phyloP scores from a whole-genome alignment of 2,888 invertebrate genomes.

The Octonoba sinensis region DNA sequence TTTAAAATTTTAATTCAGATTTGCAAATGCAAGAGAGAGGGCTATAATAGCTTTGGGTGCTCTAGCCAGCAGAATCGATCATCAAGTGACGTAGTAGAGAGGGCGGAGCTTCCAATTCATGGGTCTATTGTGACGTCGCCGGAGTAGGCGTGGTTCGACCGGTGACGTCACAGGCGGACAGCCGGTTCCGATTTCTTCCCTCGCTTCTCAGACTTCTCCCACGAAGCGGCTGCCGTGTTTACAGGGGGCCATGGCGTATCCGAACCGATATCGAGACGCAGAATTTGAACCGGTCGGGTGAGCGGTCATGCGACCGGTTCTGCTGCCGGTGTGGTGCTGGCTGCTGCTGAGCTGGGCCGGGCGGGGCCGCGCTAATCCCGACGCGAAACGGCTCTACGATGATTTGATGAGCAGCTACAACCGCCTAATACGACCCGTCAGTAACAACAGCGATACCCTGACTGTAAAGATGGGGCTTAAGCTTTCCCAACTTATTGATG shows the following conservation, averaged over 20 bases:
- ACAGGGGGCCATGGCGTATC: neutral
- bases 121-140: neutral
- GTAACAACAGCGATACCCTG: conserved; percentile 84
- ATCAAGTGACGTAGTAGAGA: no score
- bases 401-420: conserved; percentile 86
- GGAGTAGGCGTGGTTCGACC: neutral
- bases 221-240: conserved; percentile 8
- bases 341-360: conserved; percentile 60
- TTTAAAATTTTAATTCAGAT: no score
- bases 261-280: neutral
- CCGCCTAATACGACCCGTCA: conserved; percentile 65
- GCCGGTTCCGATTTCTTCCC: neutral
- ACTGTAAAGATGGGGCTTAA: conserved; percentile 92
- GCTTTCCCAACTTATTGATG: conserved; percentile 88
- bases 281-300: no score
- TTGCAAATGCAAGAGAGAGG: no score
- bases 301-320: neutral
- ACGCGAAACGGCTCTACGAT: conserved; percentile 94
- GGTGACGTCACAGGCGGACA: neutral
- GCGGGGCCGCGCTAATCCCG: conserved; percentile 78
- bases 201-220: conserved; percentile 1
- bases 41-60: no score
- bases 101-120: neutral
- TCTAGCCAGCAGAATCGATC: no score
- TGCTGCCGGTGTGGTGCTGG: conserved; percentile 30